Conservation (phyloP, 2,888 invertebrate species). For the Synanthedon formicaeformis region DNA sequence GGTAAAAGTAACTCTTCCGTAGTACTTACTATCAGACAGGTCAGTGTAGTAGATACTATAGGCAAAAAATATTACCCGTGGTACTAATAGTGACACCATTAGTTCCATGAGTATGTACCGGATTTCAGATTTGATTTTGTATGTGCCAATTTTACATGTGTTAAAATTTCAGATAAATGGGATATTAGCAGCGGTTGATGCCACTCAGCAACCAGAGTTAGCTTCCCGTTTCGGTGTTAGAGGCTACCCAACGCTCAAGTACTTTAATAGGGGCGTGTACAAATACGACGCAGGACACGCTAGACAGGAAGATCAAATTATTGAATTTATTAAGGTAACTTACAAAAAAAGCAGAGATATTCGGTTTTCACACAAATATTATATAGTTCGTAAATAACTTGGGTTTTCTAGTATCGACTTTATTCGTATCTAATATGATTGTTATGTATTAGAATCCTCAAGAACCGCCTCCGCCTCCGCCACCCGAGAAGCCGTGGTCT, state of each 20-base stretch:
- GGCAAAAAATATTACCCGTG: too few species aligned
- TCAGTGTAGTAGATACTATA: too few species aligned
- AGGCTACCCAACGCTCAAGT: constrained; percentile 85
- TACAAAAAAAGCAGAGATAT: not conserved
- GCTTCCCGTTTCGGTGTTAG: constrained; percentile 78
- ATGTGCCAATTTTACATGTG: too few species aligned
- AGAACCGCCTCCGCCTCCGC: constrained; percentile 87
- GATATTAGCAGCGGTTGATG: constrained; percentile 86
- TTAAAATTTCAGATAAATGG: constrained; percentile 70
- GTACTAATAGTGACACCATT: too few species aligned
- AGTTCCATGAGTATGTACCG: too few species aligned
- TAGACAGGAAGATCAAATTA: constrained; percentile 80
- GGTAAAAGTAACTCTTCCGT: too few species aligned
- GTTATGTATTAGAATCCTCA: constrained; percentile 74
- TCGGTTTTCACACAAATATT: not conserved
- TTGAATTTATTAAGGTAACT: constrained; percentile 81
- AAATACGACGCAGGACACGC: constrained; percentile 84
- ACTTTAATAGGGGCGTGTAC: constrained; percentile 80
- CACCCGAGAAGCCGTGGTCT: constrained; percentile 84
- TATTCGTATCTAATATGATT: too few species aligned
- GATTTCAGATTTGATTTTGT: too few species aligned
- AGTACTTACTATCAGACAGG: too few species aligned
- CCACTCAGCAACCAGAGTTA: constrained; percentile 79
- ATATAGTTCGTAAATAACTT: not conserved
- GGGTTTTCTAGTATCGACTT: not conserved